Base-by-base conservation (phyloP, 2,888 invertebrate genomes). In the Acleris sparsana region DNA sequence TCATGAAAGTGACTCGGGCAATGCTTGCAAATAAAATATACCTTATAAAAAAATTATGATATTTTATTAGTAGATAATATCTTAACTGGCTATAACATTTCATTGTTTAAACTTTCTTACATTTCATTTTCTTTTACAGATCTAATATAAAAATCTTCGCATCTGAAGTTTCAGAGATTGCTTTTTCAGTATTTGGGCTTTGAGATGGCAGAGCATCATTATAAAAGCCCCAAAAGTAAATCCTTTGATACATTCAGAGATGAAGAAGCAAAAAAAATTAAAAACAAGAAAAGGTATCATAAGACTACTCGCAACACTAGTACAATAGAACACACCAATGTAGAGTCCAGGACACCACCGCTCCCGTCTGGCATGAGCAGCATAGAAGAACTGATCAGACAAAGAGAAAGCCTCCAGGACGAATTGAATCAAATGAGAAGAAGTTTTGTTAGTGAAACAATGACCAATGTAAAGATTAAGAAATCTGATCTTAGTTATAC, bases 321-420 rank as follows among this genome's bases (percentile, higher is more conserved):
- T 72, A 65, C 57, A 5, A 74, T 72, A 53, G 62, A 66, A 65
- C 66, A 76, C 39, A 69, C 71, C 13, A 39, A 72, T 63, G 71
- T 71, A 63, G 88, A 87, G 64, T 80, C 86, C 33, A 87, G 77
- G 77, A 92, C 92, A 68, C 92, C 92, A 72, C 92, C 92, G 65
- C 75, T 89, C 53, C 88, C 89, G 33, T 69, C 72, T 69, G 79
- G 75, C 72, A 75, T 72, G 63, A 75, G 76, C 52, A 84, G 81
- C 69, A 82, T 91, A 66, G 86, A 88, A 74, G 88, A 90, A 67
- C 78, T 92, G 62, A 73, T 91, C 60, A 85, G 80, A 73, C 80
- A 85, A 80, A 80, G 89, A 71, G 80, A 89, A 72, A 77, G 80
- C 69, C 79, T 92, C 33, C 84, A 84, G 76, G 71, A 85, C 58